A percentile compares a stretch with the other conserved stretches of the same genome.
Conservation (phyloP, 2,888 invertebrate species). For the Luffia ferchaultella region DNA sequence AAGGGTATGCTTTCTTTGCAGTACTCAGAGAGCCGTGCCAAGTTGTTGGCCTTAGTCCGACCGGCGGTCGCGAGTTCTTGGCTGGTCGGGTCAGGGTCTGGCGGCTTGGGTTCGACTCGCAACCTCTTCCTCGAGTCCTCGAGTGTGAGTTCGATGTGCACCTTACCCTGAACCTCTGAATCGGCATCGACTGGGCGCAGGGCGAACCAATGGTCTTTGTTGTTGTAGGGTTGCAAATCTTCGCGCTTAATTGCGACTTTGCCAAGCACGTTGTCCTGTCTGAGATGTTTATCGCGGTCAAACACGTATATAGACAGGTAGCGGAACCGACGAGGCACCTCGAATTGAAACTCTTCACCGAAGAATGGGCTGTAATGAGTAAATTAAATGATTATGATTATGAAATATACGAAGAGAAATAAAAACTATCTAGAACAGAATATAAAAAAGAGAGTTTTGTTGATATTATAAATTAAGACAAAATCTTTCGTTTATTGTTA, state of each 20-base stretch:
- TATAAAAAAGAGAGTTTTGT: too few relatives aligned
- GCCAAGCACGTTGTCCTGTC: slow-evolving; percentile 84
- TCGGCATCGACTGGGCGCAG: slow-evolving; percentile 86
- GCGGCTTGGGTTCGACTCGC: slow-evolving; percentile 60
- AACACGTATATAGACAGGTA: slow-evolving; percentile 89
- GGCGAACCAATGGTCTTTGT: slow-evolving; percentile 93
- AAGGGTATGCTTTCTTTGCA: slow-evolving; percentile 58
- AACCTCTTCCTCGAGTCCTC: slow-evolving; percentile 65
- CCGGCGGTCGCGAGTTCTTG: slow-evolving; percentile 34
- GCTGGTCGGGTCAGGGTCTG: slow-evolving; percentile 41
- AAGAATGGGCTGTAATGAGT: slow-evolving; percentile 81
- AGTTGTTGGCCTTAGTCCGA: slow-evolving; percentile 45
- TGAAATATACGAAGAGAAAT: too few relatives aligned
- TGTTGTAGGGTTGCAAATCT: slow-evolving; percentile 86
- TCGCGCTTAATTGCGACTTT: slow-evolving; percentile 87
- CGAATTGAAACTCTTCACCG: slow-evolving; percentile 93
- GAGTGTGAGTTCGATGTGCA: slow-evolving; percentile 81
- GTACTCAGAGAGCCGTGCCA: slow-evolving; percentile 51
- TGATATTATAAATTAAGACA: too few relatives aligned
- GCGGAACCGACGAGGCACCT: slow-evolving; percentile 89
- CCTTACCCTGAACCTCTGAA: slow-evolving; percentile 91
- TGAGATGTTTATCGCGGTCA: slow-evolving; percentile 84
- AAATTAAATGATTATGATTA: slow-evolving; percentile 5
- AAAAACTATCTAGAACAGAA: too few relatives aligned
- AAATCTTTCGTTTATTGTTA: too few relatives aligned